Evolutionary conservation across 2,888 invertebrate genomes (phyloP), one percentile per base, ranked within the genome.

Genomic region (Heliconius sara): DNA sequence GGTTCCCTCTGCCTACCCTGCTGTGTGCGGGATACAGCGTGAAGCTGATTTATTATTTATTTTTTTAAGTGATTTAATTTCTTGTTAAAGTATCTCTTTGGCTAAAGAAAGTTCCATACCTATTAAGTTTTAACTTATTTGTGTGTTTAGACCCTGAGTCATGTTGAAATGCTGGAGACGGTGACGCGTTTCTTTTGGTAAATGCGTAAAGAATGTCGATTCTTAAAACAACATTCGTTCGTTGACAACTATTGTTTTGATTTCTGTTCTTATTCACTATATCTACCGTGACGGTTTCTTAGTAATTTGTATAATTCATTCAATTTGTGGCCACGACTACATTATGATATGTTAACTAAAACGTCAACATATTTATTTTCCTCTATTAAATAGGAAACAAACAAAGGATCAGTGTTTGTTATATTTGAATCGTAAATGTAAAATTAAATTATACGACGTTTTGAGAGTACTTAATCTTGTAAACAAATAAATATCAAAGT

Each of bases 181-280:
- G 30, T 75, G 75, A 75, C 66, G 27, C 75, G 75, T 73, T 73
- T 39, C 43, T 66, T 75, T 75, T 25, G 60, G 73, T 60, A 75
- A 65, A 75, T 75, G 75, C 75, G 65, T 75, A 65, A 75, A 75
- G 75, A 75, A 75, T 75, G 65, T 75, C 65, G 39, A 47, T 60
- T 60, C 73, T 39, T 73, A 25, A 60, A 57, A 60, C 60, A 60
- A 73, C 34, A 30, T 52, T 57, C n/a, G n/a, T 34, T 30, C 30
- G 57, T 73, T 57, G 16, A 39, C n/a, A 60, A 60, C 60, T 22
- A 60, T 73, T 73, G 60, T 60, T 73, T 60, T 60, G 60, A n/a
- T n/a, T 60, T 60, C 60, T 60, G 71, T 27, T 47, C 71, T 16
- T 30, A 73, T 22, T 73, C 57, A 60, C 57, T 30, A n/a, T 30